Evolutionary conservation across 1,140 invertebrate genomes (phyloP).

Genomic region (Drosophila kurseongensis): DNA sequence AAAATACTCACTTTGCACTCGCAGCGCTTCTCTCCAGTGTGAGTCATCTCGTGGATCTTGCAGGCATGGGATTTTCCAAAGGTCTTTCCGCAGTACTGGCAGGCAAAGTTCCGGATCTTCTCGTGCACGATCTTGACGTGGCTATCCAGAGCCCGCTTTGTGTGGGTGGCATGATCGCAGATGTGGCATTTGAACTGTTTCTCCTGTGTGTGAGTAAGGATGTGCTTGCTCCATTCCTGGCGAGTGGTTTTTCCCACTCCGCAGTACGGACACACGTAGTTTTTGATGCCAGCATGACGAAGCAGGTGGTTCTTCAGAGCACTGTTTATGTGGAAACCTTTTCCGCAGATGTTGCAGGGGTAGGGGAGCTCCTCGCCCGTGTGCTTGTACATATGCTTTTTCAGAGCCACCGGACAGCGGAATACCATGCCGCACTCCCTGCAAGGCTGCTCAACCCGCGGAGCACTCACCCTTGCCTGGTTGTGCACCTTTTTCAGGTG

Average conservation of each 20-base stretch:
- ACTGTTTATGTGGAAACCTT: conserved; percentile 76
- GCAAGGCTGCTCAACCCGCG: conserved; percentile 58
- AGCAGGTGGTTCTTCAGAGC: conserved; percentile 77
- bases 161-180: conserved; percentile 77
- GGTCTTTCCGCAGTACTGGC: conserved; percentile 80
- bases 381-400: conserved; percentile 86
- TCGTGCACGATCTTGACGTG: conserved; percentile 82
- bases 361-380: conserved; percentile 86
- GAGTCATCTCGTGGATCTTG: conserved; percentile 83
- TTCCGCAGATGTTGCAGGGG: conserved; percentile 86
- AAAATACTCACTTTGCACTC: conserved; percentile 66
- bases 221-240: conserved; percentile 80
- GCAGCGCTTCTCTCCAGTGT: conserved; percentile 85
- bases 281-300: conserved; percentile 80
- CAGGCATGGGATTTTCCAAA: conserved; percentile 82
- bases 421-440: conserved; percentile 72
- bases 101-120: conserved; percentile 73
- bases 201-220: conserved; percentile 77
- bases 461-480: conserved; percentile 41
- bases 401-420: conserved; percentile 71
- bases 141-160: conserved; percentile 69
- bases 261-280: conserved; percentile 81
- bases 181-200: conserved; percentile 77
- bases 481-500: conserved; percentile 81
- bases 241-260: conserved; percentile 80